Base-by-base conservation (phyloP, 2,797 vertebrate species). In the Dryobates pubescens region DNA sequence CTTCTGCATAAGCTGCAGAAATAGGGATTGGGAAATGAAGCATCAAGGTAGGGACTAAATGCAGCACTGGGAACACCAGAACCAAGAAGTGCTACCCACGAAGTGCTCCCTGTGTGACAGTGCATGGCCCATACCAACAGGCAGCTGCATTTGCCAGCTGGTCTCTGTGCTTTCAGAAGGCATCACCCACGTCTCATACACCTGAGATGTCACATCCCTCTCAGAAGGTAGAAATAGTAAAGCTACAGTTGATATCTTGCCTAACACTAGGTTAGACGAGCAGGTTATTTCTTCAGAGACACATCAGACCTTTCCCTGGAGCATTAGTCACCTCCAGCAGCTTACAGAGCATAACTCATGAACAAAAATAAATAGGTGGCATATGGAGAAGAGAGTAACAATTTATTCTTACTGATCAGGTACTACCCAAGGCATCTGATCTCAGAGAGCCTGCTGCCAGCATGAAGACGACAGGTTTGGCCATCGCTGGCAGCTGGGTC, bases 101-200 rank as follows among this genome's bases (percentile, higher is more conserved):
- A 84, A 59, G 13, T 84, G 88, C 75, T 92, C 92, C 92, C 86
- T 8, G 43, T 12, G 0, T 54, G 29, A 64, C 73, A 49, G 56
- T 2, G 69, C 82, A 19, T 1, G 1, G 78, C 79, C 90, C 79
- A 51, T 41, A 64, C 70, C 94, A 83, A 89, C 67, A 74, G 53
- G 70, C 79, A 73, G 20, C 81, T 74, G 27, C 34, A 72, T 54
- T 47, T 76, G 80, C 90, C 90, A 95, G 76, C 57, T 89, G 90
- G 17, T 79, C 88, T 86, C 36, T 88, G 19, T 49, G 45, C 84
- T 62, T 79, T 61, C 87, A 64, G 49, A 88, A 78, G 75, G 53
- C 64, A 30, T 88, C 76, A 58, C 8, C 80, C 89, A 62, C 15
- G 86, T 71, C 86, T 88, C 87, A 70, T 72, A 24, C 73, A 73